Evolutionary conservation across 1,140 invertebrate species (phyloP).

Genomic region (Trachymyrmex cornetzi): DNA sequence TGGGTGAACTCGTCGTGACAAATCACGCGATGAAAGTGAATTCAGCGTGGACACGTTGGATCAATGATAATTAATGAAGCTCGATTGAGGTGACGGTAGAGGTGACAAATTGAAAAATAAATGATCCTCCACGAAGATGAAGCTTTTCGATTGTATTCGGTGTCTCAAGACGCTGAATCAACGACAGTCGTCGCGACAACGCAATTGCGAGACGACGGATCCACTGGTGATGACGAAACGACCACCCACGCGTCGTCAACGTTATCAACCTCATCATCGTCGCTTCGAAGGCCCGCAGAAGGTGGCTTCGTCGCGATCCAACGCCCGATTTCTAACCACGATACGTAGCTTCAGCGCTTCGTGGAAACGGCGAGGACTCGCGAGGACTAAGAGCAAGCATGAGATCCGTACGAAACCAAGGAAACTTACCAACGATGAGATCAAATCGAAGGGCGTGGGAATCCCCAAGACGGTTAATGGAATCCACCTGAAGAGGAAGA

Average conservation of each 20-base stretch:
- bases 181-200: conserved; percentile 54
- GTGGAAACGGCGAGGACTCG: conserved; percentile 40
- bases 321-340: conserved; percentile 35
- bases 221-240: conserved; percentile 82
- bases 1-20: conserved; percentile 26
- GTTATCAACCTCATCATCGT: background rate
- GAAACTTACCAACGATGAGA: background rate
- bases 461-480: conserved; percentile 11
- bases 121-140: conserved; percentile 77
- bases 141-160: conserved; percentile 81
- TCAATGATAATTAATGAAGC: conserved; percentile 7
- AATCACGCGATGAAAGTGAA: conserved; percentile 46
- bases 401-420: background rate
- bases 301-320: background rate
- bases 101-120: background rate
- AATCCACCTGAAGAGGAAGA: conserved; percentile 41
- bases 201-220: conserved; percentile 73
- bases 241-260: conserved; percentile 49
- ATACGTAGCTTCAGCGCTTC: conserved; percentile 52
- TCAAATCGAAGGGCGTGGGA: background rate
- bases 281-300: background rate
- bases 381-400: background rate
- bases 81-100: background rate
- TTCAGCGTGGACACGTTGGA: background rate
- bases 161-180: conserved; percentile 73